Percentiles rank a stretch among this genome's conserved stretches.
These are phyloP conservation scores for Myodes glareolus DNA, from an alignment of 2,113 vertebrate genomes.

Conservation along the genomic window DNA sequence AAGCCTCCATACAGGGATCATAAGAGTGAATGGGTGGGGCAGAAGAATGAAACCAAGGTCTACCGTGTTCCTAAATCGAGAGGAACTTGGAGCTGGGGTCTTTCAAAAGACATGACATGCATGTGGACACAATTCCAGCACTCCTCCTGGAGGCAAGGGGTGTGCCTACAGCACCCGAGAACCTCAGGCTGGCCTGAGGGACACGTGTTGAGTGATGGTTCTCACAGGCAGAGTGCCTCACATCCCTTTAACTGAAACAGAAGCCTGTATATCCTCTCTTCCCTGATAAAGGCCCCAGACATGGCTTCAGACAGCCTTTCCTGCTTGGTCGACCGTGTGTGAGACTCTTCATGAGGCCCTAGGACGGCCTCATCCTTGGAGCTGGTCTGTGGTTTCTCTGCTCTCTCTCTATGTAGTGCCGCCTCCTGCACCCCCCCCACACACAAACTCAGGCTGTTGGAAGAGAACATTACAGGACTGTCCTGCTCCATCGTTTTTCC, in stretches of 20 bases:
- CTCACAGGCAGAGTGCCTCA: neutral
- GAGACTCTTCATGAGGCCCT: neutral
- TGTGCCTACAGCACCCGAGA: neutral
- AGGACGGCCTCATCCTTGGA: neutral
- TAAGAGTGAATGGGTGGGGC: neutral
- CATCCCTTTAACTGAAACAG: neutral
- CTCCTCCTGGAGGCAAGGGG: neutral
- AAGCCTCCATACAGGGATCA: neutral
- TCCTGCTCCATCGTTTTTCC: neutral
- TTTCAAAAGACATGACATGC: neutral
- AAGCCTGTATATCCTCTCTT: neutral
- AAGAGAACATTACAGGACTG: neutral
- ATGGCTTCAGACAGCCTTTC: neutral
- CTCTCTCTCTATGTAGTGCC: no score
- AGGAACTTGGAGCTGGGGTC: neutral
- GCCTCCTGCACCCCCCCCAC: accelerated
- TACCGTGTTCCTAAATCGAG: neutral
- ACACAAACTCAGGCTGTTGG: neutral
- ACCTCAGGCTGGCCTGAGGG: neutral
- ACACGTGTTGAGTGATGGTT: neutral
- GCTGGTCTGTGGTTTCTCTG: neutral
- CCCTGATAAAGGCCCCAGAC: neutral
- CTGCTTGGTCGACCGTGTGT: accelerated
- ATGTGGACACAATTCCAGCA: neutral
- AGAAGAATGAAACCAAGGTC: neutral